Evolutionary conservation across 2,113 vertebrate genomes (phyloP), one percentile per base, ranked within the genome.

Genomic region (Ageneiosus marmoratus): DNA sequence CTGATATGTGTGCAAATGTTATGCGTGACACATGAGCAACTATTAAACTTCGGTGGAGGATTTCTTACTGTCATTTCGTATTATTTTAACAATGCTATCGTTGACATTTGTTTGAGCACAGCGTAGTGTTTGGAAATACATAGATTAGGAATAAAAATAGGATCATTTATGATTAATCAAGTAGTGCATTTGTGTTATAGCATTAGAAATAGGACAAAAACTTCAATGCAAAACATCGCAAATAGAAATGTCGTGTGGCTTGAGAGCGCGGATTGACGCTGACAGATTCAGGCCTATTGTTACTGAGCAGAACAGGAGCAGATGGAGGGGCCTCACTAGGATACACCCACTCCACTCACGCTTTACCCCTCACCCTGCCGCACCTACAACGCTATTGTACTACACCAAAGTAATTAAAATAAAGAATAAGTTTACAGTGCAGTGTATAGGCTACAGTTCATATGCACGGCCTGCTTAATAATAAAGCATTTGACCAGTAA

Each of bases 281-380:
- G 92, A 92, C 91, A 91, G 91, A 93, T 92, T 90, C 90, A 87
- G 77, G 80, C 34, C 91, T 83, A 93, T 94, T 94, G 93, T 94
- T 92, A 72, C 77, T 29, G 73, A 27, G 56, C 73, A 85, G 84
- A 84, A 85, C 86, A 63, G 87, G 85, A 88, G 87, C 93, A 94
- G 93, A 94, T 94, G 93, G 93, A 92, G 91, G 80, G 91, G 89
- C 91, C 91, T 92, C 87, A 89, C 89, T 90, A 87, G 75, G 41
- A 65, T 79, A 80, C 80, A 81, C 87, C 83, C 81, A 75, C 55
- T 83, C 80, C 77, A 34, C 83, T 77, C 67, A 80, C 88, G 90
- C 86, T n/a, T 55, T 67, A 65, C 58, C 53, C 34, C 34, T 72
- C 53, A 65, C 72, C 73, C 63, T 69, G 27, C 86, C 89, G 87